Evolutionary conservation across 2,888 invertebrate species (phyloP).

Genomic region (Cotesia congregata): DNA sequence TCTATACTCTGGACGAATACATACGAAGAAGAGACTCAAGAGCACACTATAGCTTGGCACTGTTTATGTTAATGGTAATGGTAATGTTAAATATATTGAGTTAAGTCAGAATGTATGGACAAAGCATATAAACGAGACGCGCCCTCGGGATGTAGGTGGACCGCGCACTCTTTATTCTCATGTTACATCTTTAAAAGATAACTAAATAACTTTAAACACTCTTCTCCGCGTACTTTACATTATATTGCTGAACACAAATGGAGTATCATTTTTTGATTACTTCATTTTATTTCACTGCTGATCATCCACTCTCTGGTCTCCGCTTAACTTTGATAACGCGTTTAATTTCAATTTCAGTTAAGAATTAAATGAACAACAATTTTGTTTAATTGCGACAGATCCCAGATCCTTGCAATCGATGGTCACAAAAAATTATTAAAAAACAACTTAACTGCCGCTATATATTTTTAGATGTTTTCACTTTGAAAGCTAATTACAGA

Average conservation of each 20-base stretch:
- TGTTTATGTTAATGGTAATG: neutral
- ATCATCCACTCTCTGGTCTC: no score
- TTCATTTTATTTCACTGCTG: neutral
- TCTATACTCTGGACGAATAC: neutral
- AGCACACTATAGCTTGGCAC: neutral
- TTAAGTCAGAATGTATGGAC: neutral
- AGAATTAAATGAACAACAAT: no score
- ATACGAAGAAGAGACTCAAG: neutral
- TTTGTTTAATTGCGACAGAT: no score
- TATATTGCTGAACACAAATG: neutral
- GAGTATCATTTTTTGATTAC: neutral
- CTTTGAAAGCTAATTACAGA: no score
- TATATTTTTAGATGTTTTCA: no score
- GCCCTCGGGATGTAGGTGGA: constrained; percentile 38
- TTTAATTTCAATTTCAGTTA: no score
- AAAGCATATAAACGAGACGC: constrained; percentile 28
- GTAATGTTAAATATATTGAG: neutral
- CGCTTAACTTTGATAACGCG: no score
- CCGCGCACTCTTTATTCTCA: constrained; percentile 24
- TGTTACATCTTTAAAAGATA: constrained; percentile 28
- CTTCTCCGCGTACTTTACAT: neutral
- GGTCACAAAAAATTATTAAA: no score
- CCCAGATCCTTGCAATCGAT: no score
- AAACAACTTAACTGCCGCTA: no score
- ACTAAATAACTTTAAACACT: constrained; percentile 8